These are phyloP conservation scores for Periophthalmus magnuspinnatus DNA, from an alignment of 2,797 vertebrate genomes.

Conservation along the genomic window DNA sequence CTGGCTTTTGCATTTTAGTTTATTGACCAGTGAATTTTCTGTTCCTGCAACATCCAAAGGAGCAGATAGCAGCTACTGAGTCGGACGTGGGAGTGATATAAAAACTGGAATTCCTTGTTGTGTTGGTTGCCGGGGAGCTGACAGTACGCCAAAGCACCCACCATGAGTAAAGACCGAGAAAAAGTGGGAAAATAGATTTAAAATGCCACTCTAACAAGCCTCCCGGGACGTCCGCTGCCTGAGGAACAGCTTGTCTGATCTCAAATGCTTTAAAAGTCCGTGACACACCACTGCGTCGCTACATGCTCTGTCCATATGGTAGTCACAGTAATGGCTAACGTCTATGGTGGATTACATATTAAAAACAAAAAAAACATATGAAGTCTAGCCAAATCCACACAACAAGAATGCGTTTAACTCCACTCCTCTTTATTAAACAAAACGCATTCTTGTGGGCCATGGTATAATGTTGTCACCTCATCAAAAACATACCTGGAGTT, in stretches of 20 bases:
- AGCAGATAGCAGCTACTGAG: constrained; percentile 4
- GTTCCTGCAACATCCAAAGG: constrained; percentile 8
- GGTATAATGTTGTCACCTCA: too few relatives aligned
- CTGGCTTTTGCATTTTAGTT: neutral
- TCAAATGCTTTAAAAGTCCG: constrained; percentile 55
- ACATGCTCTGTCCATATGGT: constrained; percentile 24
- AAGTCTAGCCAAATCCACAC: constrained; percentile 9
- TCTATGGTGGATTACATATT: constrained; percentile 10
- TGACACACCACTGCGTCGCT: constrained; percentile 33
- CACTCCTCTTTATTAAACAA: neutral
- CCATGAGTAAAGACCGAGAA: constrained; percentile 38
- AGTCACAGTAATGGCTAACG: constrained; percentile 13
- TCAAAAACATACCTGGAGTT: too few relatives aligned
- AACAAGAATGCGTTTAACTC: constrained; percentile 13
- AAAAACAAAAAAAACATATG: constrained; percentile 8
- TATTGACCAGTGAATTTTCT: neutral
- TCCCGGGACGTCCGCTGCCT: constrained; percentile 55
- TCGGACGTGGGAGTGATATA: constrained; percentile 14
- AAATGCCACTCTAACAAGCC: constrained; percentile 72
- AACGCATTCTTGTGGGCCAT: too few relatives aligned
- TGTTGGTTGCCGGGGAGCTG: constrained; percentile 25
- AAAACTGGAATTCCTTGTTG: constrained; percentile 54
- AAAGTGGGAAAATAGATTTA: constrained; percentile 34
- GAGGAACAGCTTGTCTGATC: constrained; percentile 64
- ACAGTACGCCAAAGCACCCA: constrained; percentile 38